These are phyloP conservation scores for Notoglanidium macrostoma DNA, from an alignment of 2,797 vertebrate species.

Conservation along the genomic window DNA sequence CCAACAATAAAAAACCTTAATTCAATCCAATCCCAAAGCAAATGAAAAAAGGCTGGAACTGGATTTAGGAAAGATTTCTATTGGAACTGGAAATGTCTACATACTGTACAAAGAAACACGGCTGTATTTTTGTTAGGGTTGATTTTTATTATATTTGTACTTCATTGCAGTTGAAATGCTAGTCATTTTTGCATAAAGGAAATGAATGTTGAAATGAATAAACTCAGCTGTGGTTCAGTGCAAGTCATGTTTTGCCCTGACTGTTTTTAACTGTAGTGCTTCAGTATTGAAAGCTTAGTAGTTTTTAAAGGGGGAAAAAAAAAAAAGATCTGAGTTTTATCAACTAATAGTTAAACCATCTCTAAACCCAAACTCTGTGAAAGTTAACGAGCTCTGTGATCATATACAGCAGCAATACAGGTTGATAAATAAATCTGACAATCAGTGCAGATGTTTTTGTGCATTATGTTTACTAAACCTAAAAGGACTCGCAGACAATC, in stretches of 20 bases:
- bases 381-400: background rate
- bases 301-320: background rate
- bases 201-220: background rate
- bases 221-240: background rate
- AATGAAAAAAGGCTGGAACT: background rate
- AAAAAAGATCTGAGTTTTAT: background rate
- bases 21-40: background rate
- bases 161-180: background rate
- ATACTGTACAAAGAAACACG: background rate
- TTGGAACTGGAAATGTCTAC: slow-evolving; percentile 3
- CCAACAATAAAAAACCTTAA: no score
- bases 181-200: background rate
- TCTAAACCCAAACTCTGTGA: background rate
- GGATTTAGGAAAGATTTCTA: background rate
- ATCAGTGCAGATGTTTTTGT: background rate
- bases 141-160: background rate
- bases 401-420: background rate
- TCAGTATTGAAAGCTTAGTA: background rate
- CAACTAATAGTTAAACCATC: background rate
- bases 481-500: background rate
- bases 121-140: background rate
- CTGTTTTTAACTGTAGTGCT: background rate
- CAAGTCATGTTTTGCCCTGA: background rate
- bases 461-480: no score
- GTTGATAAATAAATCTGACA: background rate